phyloP scores from a whole-genome alignment of 2,888 invertebrate genomes.

The Limenitis camilla region DNA sequence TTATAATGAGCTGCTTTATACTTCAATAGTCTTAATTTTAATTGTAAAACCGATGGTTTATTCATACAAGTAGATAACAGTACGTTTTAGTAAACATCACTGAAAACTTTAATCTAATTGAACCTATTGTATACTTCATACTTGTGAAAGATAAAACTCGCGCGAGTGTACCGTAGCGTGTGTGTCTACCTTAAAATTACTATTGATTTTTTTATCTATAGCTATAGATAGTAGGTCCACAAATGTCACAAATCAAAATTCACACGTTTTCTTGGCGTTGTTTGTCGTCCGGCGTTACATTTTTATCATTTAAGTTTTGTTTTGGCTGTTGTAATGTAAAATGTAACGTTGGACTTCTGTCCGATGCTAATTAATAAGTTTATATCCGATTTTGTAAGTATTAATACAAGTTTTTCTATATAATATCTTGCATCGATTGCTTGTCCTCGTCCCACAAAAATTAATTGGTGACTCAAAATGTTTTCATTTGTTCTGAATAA shows the following conservation, averaged over 20 bases:
- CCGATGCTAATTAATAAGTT: conserved; percentile 46
- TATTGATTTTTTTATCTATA: conserved; percentile 24
- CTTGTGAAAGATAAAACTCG: too few species aligned
- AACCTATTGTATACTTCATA: too few species aligned
- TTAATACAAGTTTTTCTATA: conserved; percentile 21
- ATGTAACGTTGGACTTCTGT: conserved; percentile 50
- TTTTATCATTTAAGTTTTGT: conserved; percentile 55
- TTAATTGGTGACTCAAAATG: conserved; percentile 1
- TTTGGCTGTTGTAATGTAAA: conserved; percentile 54
- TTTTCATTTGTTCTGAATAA: neutral
- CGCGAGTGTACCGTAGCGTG: too few species aligned
- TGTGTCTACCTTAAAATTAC: too few species aligned
- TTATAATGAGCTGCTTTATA: too few species aligned
- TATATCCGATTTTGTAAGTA: conserved; percentile 50
- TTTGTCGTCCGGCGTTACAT: conserved; percentile 66
- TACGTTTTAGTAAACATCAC: too few species aligned
- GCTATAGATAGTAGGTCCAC: conserved; percentile 14
- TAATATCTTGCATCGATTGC: neutral
- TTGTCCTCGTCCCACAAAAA: neutral
- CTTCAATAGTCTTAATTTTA: too few species aligned
- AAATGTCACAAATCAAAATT: conserved; percentile 46
- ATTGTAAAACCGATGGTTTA: too few species aligned
- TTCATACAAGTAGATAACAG: too few species aligned
- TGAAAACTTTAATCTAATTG: too few species aligned
- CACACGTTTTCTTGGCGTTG: conserved; percentile 73